Conservation (phyloP, 2,888 invertebrate genomes). For the Galeruca laticollis region DNA sequence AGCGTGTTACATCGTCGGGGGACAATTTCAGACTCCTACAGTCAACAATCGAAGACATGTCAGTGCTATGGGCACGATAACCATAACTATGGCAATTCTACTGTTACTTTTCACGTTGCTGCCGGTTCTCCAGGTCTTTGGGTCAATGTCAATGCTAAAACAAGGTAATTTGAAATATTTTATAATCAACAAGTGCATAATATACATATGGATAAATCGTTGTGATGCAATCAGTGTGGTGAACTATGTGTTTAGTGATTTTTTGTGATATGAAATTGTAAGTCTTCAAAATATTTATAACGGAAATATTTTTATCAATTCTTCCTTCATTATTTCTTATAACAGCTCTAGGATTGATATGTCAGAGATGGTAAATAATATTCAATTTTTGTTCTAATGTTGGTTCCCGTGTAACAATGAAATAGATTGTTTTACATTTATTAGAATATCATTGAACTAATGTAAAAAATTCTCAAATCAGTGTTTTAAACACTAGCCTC, state of each 20-base stretch:
- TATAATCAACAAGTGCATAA: slow-evolving; percentile 7
- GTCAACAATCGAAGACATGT: slow-evolving; percentile 52
- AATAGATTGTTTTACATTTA: no score
- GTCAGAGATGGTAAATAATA: no score
- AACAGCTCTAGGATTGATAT: no score
- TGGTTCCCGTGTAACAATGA: no score
- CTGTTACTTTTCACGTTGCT: slow-evolving; percentile 52
- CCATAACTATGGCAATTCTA: slow-evolving; percentile 46
- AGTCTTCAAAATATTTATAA: not conserved
- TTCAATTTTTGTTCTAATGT: no score
- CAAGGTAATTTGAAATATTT: slow-evolving; percentile 58
- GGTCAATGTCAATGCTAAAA: slow-evolving; percentile 58
- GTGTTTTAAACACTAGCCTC: no score
- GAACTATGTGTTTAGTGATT: not conserved
- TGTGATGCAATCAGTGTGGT: slow-evolving; percentile 22
- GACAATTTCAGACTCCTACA: slow-evolving; percentile 39
- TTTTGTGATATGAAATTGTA: not conserved
- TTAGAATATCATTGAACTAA: no score
- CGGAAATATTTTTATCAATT: no score
- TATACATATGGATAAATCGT: slow-evolving; percentile 22
- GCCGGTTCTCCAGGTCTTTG: slow-evolving; percentile 52
- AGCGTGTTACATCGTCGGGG: slow-evolving; percentile 41
- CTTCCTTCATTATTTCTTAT: no score
- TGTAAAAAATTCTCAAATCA: no score
- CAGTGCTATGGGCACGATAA: slow-evolving; percentile 59